These are phyloP conservation scores for Rhipidura dahli DNA, from an alignment of 2,113 vertebrate species.

Conservation along the genomic window DNA sequence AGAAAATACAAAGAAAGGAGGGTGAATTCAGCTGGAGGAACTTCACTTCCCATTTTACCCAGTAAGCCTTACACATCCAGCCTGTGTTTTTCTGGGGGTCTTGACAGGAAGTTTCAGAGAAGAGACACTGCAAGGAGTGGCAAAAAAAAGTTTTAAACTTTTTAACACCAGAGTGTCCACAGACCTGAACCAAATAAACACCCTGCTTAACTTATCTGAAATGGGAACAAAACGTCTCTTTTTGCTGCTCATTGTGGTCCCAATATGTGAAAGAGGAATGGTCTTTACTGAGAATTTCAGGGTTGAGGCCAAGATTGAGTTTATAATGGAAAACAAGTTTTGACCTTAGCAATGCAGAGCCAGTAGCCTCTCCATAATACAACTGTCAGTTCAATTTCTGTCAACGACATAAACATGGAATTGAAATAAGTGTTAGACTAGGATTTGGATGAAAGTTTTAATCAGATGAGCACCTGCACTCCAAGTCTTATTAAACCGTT, in stretches of 20 bases:
- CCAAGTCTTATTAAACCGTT: neutral
- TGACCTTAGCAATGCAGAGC: constrained; percentile 42
- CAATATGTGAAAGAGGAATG: neutral
- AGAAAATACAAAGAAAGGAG: neutral
- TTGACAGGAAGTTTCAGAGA: neutral
- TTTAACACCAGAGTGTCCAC: neutral
- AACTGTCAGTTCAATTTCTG: constrained; percentile 63
- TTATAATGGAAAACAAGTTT: constrained; percentile 51
- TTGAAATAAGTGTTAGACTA: constrained; percentile 56
- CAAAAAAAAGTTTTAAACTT: neutral
- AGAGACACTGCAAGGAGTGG: neutral
- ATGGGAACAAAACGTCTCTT: neutral
- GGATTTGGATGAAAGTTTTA: constrained; percentile 57
- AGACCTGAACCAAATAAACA: neutral
- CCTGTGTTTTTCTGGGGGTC: neutral
- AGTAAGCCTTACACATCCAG: neutral
- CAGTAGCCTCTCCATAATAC: constrained; percentile 56
- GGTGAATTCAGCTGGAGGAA: neutral
- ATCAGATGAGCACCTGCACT: constrained; percentile 55
- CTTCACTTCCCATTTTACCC: neutral
- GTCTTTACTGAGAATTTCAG: constrained; percentile 24
- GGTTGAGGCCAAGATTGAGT: constrained; percentile 35
- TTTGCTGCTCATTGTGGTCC: neutral
- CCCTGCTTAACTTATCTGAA: neutral
- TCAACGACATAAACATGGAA: constrained; percentile 50